These are phyloP conservation scores for Thysanoteuthis rhombus DNA, from an alignment of 2,888 invertebrate genomes.

Conservation along the genomic window DNA sequence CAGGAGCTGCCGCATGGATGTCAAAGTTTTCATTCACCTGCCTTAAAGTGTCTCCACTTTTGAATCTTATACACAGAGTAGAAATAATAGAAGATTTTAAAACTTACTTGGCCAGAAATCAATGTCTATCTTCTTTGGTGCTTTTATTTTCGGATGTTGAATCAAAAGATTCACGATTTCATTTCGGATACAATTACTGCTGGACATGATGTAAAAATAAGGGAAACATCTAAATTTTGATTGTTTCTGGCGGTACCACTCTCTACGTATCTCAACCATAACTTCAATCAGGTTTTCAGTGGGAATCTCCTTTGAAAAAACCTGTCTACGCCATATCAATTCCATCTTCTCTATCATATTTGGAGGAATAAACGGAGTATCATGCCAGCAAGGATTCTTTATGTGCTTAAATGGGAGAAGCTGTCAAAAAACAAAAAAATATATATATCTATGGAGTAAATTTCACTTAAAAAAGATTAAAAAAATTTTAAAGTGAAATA, in stretches of 20 bases:
- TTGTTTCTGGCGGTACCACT: background rate
- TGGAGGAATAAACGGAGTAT: background rate
- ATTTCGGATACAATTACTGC: background rate
- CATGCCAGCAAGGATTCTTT: background rate
- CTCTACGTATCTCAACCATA: background rate
- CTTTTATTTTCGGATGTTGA: background rate
- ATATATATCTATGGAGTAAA: no score
- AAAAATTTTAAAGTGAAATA: no score
- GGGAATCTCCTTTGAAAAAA: background rate
- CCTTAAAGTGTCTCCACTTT: no score
- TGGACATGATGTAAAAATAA: slow-evolving; percentile 12
- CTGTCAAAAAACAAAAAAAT: background rate
- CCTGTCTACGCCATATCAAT: background rate
- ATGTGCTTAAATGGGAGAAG: background rate
- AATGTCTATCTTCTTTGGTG: background rate
- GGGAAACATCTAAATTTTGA: background rate
- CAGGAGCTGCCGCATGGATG: no score
- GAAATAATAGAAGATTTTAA: background rate
- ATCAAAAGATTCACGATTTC: background rate
- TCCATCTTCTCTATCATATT: background rate
- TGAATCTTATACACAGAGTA: no score
- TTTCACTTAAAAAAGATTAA: no score
- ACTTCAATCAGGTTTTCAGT: background rate
- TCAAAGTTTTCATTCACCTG: no score
- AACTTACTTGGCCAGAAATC: background rate